Evolutionary conservation across 2,888 invertebrate genomes (phyloP).

Genomic region (Tachystola acroxantha): DNA sequence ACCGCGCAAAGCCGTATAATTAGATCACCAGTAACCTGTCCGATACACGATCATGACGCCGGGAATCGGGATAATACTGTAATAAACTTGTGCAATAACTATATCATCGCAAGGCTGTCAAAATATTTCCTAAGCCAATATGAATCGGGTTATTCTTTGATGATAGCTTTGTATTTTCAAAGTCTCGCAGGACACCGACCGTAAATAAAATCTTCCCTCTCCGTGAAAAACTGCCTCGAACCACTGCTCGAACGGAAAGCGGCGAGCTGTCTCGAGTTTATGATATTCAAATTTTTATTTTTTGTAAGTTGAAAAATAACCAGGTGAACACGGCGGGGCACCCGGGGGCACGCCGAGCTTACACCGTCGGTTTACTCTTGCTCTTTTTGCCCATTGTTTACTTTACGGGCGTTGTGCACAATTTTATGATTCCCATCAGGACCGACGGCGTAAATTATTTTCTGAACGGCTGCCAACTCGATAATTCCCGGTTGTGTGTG

Average conservation of each 20-base stretch:
- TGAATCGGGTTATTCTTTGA: too few relatives aligned
- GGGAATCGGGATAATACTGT: too few relatives aligned
- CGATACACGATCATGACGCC: background rate
- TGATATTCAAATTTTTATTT: slow-evolving; percentile 37
- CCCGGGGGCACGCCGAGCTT: slow-evolving; percentile 43
- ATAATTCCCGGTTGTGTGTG: slow-evolving; percentile 47
- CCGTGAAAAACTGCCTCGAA: background rate
- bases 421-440: slow-evolving; percentile 68
- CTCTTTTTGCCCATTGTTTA: slow-evolving; percentile 74
- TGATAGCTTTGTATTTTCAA: too few relatives aligned
- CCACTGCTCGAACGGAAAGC: background rate
- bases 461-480: slow-evolving; percentile 67
- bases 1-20: slow-evolving; percentile 58
- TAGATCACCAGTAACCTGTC: slow-evolving; percentile 42
- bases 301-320: slow-evolving; percentile 36
- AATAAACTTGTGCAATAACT: too few relatives aligned
- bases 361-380: slow-evolving; percentile 46
- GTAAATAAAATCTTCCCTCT: slow-evolving; percentile 13
- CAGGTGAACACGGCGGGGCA: slow-evolving; percentile 34
- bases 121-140: too few relatives aligned
- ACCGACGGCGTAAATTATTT: slow-evolving; percentile 62
- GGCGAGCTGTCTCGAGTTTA: background rate
- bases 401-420: slow-evolving; percentile 64
- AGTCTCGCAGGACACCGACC: too few relatives aligned
- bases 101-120: too few relatives aligned